Conservation (phyloP, 2,797 vertebrate genomes). For the Heliangelus exortis region DNA sequence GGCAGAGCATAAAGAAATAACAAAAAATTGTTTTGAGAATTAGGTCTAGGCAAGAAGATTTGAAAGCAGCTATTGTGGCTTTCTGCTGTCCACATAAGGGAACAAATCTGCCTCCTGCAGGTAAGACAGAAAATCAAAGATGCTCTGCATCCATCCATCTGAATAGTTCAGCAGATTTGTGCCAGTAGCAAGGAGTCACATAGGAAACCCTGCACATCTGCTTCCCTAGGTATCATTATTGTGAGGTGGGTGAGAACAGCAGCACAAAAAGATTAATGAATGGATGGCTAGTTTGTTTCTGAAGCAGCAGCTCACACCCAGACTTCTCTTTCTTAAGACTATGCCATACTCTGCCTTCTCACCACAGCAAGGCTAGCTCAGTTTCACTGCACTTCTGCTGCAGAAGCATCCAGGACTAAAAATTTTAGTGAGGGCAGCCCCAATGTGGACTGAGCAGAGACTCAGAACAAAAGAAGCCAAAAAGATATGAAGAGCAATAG, state of each 20-base stretch:
- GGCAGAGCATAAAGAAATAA: not conserved
- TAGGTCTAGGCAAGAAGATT: not conserved
- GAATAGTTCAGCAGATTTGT: not conserved
- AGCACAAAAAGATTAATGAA: not conserved
- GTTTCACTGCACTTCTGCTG: not conserved
- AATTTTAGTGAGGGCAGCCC: not conserved
- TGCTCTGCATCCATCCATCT: not conserved
- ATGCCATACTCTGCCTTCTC: not conserved
- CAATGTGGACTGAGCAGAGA: not conserved
- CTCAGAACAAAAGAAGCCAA: not conserved
- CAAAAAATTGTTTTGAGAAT: not conserved
- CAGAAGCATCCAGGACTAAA: not conserved
- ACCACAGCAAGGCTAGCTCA: not conserved
- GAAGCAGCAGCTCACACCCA: not conserved
- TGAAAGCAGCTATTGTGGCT: not conserved
- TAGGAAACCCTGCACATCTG: not conserved
- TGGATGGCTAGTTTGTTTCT: not conserved
- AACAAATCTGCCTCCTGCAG: not conserved
- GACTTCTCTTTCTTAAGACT: not conserved
- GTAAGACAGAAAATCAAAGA: not conserved
- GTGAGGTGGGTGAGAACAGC: not conserved
- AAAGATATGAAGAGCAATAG: not conserved
- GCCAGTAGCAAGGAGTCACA: not conserved
- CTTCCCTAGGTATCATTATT: not conserved
- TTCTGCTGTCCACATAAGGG: not conserved